A percentile compares a stretch with the other conserved stretches of the same genome.
Conservation (phyloP, 2,888 invertebrate genomes). For the Cataglyphis cursor region DNA sequence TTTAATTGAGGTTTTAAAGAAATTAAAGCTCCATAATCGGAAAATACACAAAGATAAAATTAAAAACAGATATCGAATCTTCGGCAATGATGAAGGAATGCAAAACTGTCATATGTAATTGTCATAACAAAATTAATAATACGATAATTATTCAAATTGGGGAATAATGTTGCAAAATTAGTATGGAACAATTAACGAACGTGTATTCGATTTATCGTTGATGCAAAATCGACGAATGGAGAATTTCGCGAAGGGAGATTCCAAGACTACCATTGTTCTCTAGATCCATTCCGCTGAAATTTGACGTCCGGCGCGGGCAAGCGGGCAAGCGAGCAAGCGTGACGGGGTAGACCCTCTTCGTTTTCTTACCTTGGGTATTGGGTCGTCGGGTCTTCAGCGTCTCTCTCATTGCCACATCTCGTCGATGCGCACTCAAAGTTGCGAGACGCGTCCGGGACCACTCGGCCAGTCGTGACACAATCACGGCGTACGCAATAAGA, state of each 20-base stretch:
- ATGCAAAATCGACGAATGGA: background rate
- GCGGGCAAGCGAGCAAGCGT: constrained; percentile 21
- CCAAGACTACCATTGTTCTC: background rate
- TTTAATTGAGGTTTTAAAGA: background rate
- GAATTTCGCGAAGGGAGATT: background rate
- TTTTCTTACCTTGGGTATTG: constrained; percentile 84
- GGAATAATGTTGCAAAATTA: background rate
- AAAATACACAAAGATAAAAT: background rate
- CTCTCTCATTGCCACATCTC: constrained; percentile 83
- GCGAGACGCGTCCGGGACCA: background rate
- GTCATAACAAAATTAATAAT: background rate
- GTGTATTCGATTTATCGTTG: background rate
- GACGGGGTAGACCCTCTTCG: background rate
- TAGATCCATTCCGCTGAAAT: constrained; percentile 21
- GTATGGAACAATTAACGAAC: background rate
- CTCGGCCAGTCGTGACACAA: background rate
- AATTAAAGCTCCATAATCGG: background rate
- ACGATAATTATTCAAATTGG: background rate
- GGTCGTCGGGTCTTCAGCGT: constrained; percentile 83
- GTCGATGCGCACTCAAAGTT: constrained; percentile 33
- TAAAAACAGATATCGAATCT: background rate
- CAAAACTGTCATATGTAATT: background rate
- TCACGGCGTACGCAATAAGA: background rate
- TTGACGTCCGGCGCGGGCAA: constrained; percentile 13
- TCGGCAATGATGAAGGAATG: background rate